Evolutionary conservation across 2,113 vertebrate genomes (phyloP).

Genomic region (Petroica traversi): DNA sequence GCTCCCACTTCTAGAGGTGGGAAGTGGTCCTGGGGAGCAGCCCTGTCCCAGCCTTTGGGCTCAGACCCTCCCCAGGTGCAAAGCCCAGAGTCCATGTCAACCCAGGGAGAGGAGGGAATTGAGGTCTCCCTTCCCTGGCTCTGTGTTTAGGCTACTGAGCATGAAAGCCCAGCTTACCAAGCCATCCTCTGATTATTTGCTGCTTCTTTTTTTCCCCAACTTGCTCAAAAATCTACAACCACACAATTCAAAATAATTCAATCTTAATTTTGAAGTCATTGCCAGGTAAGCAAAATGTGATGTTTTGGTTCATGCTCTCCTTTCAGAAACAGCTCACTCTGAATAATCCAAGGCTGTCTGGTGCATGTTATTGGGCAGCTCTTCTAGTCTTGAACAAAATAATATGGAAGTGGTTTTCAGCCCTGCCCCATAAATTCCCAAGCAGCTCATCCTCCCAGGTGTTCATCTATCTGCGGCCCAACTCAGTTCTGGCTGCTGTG

Average conservation of each 20-base stretch:
- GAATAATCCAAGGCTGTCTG: not conserved
- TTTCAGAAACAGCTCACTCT: not conserved
- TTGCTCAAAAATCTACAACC: not conserved
- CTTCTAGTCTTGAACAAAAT: not conserved
- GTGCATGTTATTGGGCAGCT: not conserved
- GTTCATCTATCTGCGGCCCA: not conserved
- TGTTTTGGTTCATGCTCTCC: not conserved
- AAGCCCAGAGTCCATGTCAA: rapidly evolving
- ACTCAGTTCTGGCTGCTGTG: not conserved
- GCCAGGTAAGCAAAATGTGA: not conserved
- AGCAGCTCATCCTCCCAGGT: not conserved
- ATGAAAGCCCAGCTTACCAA: not conserved
- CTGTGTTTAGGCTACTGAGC: not conserved
- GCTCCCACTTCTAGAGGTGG: too few species aligned
- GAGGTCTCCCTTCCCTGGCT: not conserved
- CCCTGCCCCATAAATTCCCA: not conserved
- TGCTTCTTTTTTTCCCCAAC: not conserved
- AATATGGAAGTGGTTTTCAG: not conserved
- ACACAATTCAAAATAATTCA: not conserved
- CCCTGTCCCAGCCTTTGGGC: not conserved
- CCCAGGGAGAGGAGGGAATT: not conserved
- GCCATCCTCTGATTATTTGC: not conserved
- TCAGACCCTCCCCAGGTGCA: not conserved
- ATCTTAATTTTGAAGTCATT: not conserved
- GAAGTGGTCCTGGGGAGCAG: not conserved